Evolutionary conservation across 2,113 vertebrate species (phyloP), one percentile per base, ranked within the genome.

Genomic region (Bostrychus sinensis): DNA sequence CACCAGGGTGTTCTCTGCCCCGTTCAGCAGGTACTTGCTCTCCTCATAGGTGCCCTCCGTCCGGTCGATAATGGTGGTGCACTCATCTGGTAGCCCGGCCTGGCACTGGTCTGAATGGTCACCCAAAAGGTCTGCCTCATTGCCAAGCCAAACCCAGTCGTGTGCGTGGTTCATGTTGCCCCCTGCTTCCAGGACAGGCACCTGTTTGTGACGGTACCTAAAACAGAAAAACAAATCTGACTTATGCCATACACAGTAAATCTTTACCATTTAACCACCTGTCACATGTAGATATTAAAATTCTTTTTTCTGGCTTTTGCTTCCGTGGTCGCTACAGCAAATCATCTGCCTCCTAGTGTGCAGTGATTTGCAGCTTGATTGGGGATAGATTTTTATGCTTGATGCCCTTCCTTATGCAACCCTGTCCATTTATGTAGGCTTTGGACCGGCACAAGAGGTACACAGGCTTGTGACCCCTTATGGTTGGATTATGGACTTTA

Each of bases 61-160:
- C n/a, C 94, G 86, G 87, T 96, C 96, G 0, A 95, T 93, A 80
- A 94, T 90, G 51, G 95, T 94, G 0, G 95, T 93, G 85, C 95
- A 95, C 76, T 97, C 95, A 39, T 97, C 93, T 0, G 91, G 93
- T 0, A 94, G 91, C 9, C 93, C 91, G 0, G 92, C 92, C 57
- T 93, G 90, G 86, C 95, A 95, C 14, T 93, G 89, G 80, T 97
- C 95, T 7, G 4, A 85, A 34, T 91, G 91, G 71, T 94, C 96
- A 39, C 95, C 94, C 79, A 98, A 66, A 3, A 98, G 93, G 62
- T 98, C 96, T 0, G 94, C 94, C 66, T 98, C 94, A 0, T 96
- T 96, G 53, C 95, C 96, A 1, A 99, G 94, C 96, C 96, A 98
- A 58, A 98, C 95, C 95, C 95, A 99, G 75, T 99, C 97, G 3